These are phyloP conservation scores for Benthosema pterotum DNA, from an alignment of 2,797 vertebrate species.

Conservation along the genomic window DNA sequence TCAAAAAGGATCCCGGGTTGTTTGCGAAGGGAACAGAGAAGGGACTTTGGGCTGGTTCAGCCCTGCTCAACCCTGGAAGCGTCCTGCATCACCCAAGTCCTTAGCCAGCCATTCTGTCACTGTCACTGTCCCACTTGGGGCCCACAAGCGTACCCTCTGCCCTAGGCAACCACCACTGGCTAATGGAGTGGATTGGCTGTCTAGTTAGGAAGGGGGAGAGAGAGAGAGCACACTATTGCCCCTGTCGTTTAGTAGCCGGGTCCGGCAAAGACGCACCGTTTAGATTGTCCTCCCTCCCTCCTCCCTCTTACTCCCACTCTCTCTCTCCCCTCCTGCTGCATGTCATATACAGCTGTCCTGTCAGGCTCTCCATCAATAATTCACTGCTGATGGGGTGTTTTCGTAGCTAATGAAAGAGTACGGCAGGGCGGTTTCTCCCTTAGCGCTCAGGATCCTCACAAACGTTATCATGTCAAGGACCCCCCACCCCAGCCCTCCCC, in stretches of 20 bases:
- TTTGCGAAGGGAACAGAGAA: too few species aligned
- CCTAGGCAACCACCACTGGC: constrained; percentile 18
- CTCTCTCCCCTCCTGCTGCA: constrained; percentile 14
- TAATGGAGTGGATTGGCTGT: constrained; percentile 66
- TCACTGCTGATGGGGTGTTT: constrained; percentile 67
- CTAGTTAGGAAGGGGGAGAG: constrained; percentile 60
- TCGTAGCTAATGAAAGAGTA: constrained; percentile 71
- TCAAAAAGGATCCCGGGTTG: constrained; percentile 11
- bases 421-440: too few species aligned
- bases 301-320: background rate
- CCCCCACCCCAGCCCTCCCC: too few species aligned
- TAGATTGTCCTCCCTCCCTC: constrained; percentile 36
- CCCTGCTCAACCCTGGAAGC: constrained; percentile 33
- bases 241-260: constrained; percentile 60
- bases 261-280: constrained; percentile 59
- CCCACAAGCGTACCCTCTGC: constrained; percentile 45
- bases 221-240: constrained; percentile 55
- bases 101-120: constrained; percentile 52
- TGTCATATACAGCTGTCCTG: constrained; percentile 31
- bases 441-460: background rate
- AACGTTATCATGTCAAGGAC: too few species aligned
- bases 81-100: constrained; percentile 40
- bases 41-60: constrained; percentile 33
- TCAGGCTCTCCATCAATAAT: constrained; percentile 71
- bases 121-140: constrained; percentile 28